Conservation (phyloP, 2,888 invertebrate genomes). For the Watsonalla binaria region DNA sequence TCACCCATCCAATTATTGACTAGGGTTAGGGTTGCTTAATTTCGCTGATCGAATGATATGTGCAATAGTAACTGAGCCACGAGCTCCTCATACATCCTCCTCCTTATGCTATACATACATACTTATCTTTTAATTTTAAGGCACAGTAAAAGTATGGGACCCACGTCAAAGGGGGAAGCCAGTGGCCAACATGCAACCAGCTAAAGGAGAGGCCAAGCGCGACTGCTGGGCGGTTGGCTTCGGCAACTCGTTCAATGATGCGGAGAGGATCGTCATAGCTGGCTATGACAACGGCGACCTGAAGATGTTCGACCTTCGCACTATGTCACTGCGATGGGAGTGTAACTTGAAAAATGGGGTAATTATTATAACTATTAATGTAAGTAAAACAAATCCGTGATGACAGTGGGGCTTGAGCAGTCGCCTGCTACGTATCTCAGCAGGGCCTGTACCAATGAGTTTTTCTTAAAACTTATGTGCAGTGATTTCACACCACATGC, state of each 20-base stretch:
- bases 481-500: too few species aligned
- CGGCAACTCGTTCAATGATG: slow-evolving; percentile 92
- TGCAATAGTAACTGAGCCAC: too few species aligned
- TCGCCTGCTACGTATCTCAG: too few species aligned
- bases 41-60: too few species aligned
- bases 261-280: slow-evolving; percentile 91
- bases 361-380: slow-evolving; percentile 32
- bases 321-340: slow-evolving; percentile 93
- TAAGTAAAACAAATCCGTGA: neutral
- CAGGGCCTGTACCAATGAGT: too few species aligned
- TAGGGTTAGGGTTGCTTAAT: too few species aligned
- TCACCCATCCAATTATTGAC: too few species aligned
- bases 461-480: too few species aligned
- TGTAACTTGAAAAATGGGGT: slow-evolving; percentile 94
- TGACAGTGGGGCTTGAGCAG: too few species aligned
- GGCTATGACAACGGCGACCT: slow-evolving; percentile 98
- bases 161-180: slow-evolving; percentile 92
- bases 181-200: slow-evolving; percentile 92
- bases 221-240: slow-evolving; percentile 98
- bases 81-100: too few species aligned
- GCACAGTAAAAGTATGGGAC: slow-evolving; percentile 96
- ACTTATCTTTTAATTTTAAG: slow-evolving; percentile 47
- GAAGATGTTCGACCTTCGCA: slow-evolving; percentile 93
- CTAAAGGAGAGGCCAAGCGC: slow-evolving; percentile 82
- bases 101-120: neutral